Evolutionary conservation across 1,140 invertebrate species (phyloP), one percentile per base, ranked within the genome.

Genomic region (Drosophila erecta): DNA sequence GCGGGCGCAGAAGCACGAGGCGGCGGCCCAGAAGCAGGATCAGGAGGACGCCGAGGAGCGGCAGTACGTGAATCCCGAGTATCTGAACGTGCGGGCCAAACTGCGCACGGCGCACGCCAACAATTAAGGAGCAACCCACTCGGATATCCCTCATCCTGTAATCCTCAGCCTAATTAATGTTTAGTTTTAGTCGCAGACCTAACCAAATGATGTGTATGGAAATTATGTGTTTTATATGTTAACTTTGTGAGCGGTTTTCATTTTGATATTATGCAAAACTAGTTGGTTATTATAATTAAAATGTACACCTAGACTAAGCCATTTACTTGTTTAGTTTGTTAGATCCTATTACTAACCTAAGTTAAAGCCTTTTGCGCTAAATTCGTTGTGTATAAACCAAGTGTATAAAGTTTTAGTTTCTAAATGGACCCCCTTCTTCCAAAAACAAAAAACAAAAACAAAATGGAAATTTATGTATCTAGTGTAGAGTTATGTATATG

Each of bases 11-110:
- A 92, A 92, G 49, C 81, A 91, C 40, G 91, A 87, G 62, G 81
- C 78, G 43, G 74, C 80, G 24, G 75, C 73, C 35, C 79, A 85
- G 35, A 85, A 84, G 22, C 77, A 80, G 67, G 76, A 93, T 75
- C 92, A 91, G 62, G 92, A 93, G 67, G 92, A 93, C 33, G 92
- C 93, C 62, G 93, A 93, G 62, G 92, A 93, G 22, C 81, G 87
- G 27, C 90, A 91, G 70, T 91, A 92, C 50, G 89, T 94, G 49
- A 93, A 92, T 87, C 93, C 93, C 64, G 93, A 94, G 74, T 93
- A 93, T 90, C 81, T 94, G 38, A 93, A 93, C 77, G 93, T 93
- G 47, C 90, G 93, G 73, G 93, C 93, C 71, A 94, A 94, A 74
- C 90, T 94, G 72, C 92, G 93, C 54, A 89, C 81, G 62, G 90